Evolutionary conservation across 2,113 vertebrate species (phyloP), one percentile per base, ranked within the genome.

Genomic region (Taurulus bubalis): DNA sequence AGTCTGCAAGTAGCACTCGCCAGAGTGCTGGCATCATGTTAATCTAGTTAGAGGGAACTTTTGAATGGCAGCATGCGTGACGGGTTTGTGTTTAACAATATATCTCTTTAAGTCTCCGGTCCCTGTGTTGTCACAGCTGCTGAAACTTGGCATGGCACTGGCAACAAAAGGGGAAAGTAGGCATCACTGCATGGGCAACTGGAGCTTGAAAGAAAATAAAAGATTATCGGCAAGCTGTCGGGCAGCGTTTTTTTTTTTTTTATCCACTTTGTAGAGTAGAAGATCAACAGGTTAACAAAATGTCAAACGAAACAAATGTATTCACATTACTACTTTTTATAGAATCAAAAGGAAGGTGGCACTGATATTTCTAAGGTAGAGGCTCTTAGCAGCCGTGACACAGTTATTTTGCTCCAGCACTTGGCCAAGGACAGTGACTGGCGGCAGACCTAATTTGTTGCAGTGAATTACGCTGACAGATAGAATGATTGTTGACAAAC

Each of bases 401-500:
- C 81, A 12, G 16, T 47, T 56, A 11, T 49, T 63, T 15, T 30
- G 47, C 34, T 78, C 59, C 53, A 22, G 77, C 59, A 11, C 71
- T 74, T 45, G 72, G 62, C 83, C 36, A 2, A 49, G 55, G 80
- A 80, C 83, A 75, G 67, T 66, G 69, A 74, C 24, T 3, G 60
- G 77, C 63, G 72, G 85, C 75, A 66, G 66, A 67, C 79, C 74
- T 85, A 87, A 93, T 94, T 92, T 90, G 85, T 75, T 82, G 77
- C 51, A 22, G 77, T 56, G 84, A 82, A 83, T 63, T 90, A 87
- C 78, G 14, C 51, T 90, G 93, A 94, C 92, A 87, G 88, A 94
- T 90, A 60, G 80, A 79, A 76, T 87, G 88, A 89, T 92, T 92
- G 93, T 95, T 94, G 91, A 93, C 90, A 93, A 94, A 93, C 92